Evolutionary conservation across 35 echinoderm and acorn worm genomes (phyloP).

Genomic region (Lytechinus pictus): DNA sequence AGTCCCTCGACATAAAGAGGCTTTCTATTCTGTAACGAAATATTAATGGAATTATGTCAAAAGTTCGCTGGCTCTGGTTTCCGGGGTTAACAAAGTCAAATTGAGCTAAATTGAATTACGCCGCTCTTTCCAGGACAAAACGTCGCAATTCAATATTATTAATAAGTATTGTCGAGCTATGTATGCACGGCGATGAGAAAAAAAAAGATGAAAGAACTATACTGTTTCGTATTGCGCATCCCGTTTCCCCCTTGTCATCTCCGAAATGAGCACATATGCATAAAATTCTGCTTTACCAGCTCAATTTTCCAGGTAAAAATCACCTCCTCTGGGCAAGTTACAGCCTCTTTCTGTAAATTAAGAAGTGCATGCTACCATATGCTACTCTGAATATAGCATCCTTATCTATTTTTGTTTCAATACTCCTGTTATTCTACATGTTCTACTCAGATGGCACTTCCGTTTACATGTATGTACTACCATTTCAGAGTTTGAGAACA

Average conservation of each 20-base stretch:
- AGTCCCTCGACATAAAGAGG: not conserved
- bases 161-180: not conserved
- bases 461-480: too few relatives aligned
- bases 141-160: constrained; percentile 35
- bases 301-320: not conserved
- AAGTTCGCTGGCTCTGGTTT: constrained; percentile 20
- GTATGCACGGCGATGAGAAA: not conserved
- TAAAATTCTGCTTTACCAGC: not conserved
- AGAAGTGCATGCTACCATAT: too few relatives aligned
- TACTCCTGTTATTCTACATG: too few relatives aligned
- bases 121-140: not conserved
- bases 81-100: constrained; percentile 39
- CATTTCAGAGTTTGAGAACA: too few relatives aligned
- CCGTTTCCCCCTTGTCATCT: not conserved
- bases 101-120: constrained; percentile 37
- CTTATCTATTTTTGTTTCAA: too few relatives aligned
- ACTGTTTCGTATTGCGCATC: not conserved
- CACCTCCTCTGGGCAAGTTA: not conserved
- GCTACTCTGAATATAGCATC: too few relatives aligned
- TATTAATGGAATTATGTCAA: constrained; percentile 14
- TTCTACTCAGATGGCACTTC: too few relatives aligned
- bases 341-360: not conserved
- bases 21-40: constrained; percentile 5
- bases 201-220: not conserved
- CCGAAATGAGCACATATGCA: not conserved